Percentiles rank a stretch among this genome's conserved stretches.
Conservation (phyloP, 2,797 vertebrate species). For the Cossypha caffra region DNA sequence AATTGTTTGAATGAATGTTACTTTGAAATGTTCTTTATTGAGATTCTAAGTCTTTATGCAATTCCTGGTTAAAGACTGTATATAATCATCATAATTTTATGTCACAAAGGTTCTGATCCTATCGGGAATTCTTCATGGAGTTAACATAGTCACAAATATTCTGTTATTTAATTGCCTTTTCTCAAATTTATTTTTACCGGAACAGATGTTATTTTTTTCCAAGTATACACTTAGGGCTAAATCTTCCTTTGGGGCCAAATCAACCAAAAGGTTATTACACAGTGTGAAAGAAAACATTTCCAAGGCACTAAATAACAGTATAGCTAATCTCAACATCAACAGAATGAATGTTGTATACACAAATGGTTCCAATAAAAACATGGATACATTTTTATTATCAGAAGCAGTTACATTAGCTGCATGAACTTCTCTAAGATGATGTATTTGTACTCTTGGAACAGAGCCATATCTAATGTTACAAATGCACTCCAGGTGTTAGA, state of each 20-base stretch:
- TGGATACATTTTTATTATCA: slow-evolving; percentile 12
- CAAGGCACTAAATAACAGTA: slow-evolving; percentile 1
- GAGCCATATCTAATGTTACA: slow-evolving; percentile 26
- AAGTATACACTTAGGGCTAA: background rate
- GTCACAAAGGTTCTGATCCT: background rate
- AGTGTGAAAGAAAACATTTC: slow-evolving; percentile 23
- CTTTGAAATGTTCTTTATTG: background rate
- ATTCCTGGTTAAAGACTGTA: background rate
- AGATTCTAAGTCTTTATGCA: background rate
- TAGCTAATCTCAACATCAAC: slow-evolving; percentile 12
- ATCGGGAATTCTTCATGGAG: background rate
- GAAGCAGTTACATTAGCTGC: background rate
- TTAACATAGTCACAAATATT: background rate
- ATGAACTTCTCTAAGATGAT: background rate
- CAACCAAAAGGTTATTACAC: background rate
- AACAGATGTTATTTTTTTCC: slow-evolving; percentile 23
- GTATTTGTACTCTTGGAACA: background rate
- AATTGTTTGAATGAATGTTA: background rate
- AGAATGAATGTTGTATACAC: background rate
- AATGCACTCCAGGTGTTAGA: slow-evolving; percentile 30
- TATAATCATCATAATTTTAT: background rate
- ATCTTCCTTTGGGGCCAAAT: background rate
- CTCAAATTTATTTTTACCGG: slow-evolving; percentile 8
- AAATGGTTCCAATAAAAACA: slow-evolving; percentile 19
- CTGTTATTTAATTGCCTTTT: background rate